Conservation (phyloP, 2,113 vertebrate genomes). For the Morphnarchus princeps region DNA sequence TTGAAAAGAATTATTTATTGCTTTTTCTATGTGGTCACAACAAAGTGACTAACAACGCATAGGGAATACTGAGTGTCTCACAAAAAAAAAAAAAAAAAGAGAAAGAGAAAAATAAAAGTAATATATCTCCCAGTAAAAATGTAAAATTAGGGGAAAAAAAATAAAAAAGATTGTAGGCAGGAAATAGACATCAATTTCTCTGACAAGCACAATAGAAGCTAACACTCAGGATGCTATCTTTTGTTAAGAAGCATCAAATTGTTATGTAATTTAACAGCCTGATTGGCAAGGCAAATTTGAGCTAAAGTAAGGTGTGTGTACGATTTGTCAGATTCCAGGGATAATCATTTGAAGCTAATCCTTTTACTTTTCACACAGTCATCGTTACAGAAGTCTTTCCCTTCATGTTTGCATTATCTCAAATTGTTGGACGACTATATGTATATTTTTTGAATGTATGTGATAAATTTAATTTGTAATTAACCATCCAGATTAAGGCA, state of each 20-base stretch:
- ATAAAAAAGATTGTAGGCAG: not conserved
- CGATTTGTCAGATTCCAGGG: conserved; percentile 11
- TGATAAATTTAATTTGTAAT: conserved; percentile 53
- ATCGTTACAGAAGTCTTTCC: not conserved
- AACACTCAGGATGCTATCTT: not conserved
- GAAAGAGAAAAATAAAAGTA: not conserved
- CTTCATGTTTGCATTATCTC: conserved; percentile 22
- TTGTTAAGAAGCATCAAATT: conserved; percentile 42
- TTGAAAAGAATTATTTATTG: conserved; percentile 11
- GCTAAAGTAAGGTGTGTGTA: not conserved
- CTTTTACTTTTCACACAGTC: not conserved
- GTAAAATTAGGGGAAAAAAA: conserved; percentile 8
- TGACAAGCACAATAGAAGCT: not conserved
- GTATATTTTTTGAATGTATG: conserved; percentile 5
- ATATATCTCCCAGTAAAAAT: not conserved
- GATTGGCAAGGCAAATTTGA: conserved; percentile 36
- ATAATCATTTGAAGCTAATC: conserved; percentile 35
- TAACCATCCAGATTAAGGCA: conserved; percentile 41
- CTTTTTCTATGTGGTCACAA: not conserved
- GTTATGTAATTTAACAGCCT: conserved; percentile 41
- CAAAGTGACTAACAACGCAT: not conserved
- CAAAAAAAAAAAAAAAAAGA: not conserved
- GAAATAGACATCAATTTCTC: conserved; percentile 12
- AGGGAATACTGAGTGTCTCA: not conserved
- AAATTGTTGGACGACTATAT: not conserved